Evolutionary conservation across 2,888 invertebrate genomes (phyloP).

Genomic region (Drosophila kambysellisi): DNA sequence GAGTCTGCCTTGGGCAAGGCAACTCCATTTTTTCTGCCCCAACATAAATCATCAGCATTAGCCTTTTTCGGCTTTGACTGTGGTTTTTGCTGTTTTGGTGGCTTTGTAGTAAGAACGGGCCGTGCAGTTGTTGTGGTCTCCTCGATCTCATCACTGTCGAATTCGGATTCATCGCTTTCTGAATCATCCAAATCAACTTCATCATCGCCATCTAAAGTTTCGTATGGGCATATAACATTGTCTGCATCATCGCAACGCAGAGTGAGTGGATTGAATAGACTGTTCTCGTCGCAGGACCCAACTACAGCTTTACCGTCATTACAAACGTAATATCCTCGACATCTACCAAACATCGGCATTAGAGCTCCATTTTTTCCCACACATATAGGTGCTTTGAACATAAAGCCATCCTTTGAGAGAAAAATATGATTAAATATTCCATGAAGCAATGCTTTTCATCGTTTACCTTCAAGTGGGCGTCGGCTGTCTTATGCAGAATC

Average conservation of each 20-base stretch:
- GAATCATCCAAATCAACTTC: constrained; percentile 17
- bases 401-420: constrained; percentile 41
- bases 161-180: constrained; percentile 15
- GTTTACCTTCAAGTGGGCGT: constrained; percentile 55
- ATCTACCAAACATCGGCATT: constrained; percentile 73
- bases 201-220: constrained; percentile 21
- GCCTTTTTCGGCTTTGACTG: neutral
- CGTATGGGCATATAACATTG: constrained; percentile 54
- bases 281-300: constrained; percentile 64
- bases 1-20: constrained; percentile 54
- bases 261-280: constrained; percentile 66
- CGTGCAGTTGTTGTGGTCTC: constrained; percentile 6
- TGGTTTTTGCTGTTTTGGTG: constrained; percentile 13
- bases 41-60: constrained; percentile 33
- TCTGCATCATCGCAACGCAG: constrained; percentile 59
- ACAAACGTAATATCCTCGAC: constrained; percentile 74
- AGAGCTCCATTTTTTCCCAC: constrained; percentile 65
- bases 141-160: constrained; percentile 25
- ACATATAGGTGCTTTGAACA: constrained; percentile 58
- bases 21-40: constrained; percentile 52
- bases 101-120: neutral
- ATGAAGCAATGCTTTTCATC: neutral
- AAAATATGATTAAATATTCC: neutral
- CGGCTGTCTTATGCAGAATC: constrained; percentile 13
- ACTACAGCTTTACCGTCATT: constrained; percentile 65